Percentiles rank a stretch among this genome's conserved stretches.
Conservation (phyloP, 2,888 invertebrate genomes). For the Palloptera scutellata region DNA sequence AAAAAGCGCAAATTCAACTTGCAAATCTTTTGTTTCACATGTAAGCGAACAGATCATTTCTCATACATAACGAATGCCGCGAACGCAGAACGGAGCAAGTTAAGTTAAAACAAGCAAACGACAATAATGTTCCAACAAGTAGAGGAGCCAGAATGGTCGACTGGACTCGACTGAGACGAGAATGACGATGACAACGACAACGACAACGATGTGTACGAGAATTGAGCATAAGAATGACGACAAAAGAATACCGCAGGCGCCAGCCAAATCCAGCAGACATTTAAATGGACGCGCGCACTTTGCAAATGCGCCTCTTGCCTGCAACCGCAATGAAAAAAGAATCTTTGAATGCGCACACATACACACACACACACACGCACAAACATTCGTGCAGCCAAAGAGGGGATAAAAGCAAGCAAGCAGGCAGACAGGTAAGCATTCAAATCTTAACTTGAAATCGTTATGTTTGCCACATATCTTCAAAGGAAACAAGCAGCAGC, state of each 20-base stretch:
- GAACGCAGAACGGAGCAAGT: not conserved
- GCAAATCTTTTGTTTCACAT: constrained; percentile 24
- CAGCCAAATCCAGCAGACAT: constrained; percentile 50
- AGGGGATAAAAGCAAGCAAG: constrained; percentile 12
- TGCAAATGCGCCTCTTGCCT: constrained; percentile 10
- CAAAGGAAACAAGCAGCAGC: constrained; percentile 34
- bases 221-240: constrained; percentile 30
- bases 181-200: not conserved
- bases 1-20: not conserved
- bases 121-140: not conserved
- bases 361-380: constrained; percentile 9
- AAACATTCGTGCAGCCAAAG: constrained; percentile 18
- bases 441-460: constrained; percentile 62
- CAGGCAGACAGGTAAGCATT: constrained; percentile 47
- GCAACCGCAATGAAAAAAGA: too few relatives aligned
- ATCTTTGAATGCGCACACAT: constrained; percentile 4
- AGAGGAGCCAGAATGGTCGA: not conserved
- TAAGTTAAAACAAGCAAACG: not conserved
- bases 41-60: constrained; percentile 23
- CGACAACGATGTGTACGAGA: constrained; percentile 11
- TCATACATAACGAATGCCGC: constrained; percentile 11
- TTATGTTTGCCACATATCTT: constrained; percentile 44
- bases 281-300: constrained; percentile 44
- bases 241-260: constrained; percentile 63
- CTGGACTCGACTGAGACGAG: not conserved